Evolutionary conservation across 2,113 vertebrate genomes (phyloP), one percentile per base, ranked within the genome.

Genomic region (Sander vitreus): DNA sequence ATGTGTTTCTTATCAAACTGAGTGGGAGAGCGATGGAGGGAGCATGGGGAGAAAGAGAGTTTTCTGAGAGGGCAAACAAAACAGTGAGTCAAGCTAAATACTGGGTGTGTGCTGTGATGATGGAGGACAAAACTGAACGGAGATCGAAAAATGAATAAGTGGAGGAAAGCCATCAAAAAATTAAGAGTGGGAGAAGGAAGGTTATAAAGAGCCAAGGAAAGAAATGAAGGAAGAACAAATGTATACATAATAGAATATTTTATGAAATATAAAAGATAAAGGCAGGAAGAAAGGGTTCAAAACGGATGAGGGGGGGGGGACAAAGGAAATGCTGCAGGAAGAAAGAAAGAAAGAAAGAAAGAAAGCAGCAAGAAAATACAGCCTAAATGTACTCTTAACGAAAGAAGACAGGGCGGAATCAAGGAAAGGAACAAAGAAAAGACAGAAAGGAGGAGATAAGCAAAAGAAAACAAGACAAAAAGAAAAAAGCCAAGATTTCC

Each of bases 1-100:
- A 39, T 77, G 75, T 16, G 53, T 53, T 80, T 71, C 59, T 85
- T 81, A 80, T 85, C 76, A 55, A 62, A 39, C 1, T 4, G 23
- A 69, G 39, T 1, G 54, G 13, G 3, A 27, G 30, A 63, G 23
- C 5, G 12, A 55, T 7, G 15, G 47, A 66, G 25, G 30, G 45
- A 72, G 53, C 23, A 0, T 5, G 15, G 8, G 11, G 55, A 18
- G 77, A 23, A 1, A 70, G 53, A 50, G 47, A 62, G n/a, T 60
- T 78, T 54, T 63, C 62, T 55, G 13, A 58, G 16, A 12, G 1
- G 11, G 15, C 4, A 39, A 55, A 70, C 27, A 68, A 74, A 71
- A 53, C 45, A 83, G 19, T 53, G 66, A 76, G 27, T 81, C 55
- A 66, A 19, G n/a, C 0, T 11, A 47, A 65, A 75, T 27, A 51